A percentile compares a stretch with the other conserved stretches of the same genome.
phyloP scores from a whole-genome alignment of 2,113 vertebrate genomes.

The Typhlomys cinereus region DNA sequence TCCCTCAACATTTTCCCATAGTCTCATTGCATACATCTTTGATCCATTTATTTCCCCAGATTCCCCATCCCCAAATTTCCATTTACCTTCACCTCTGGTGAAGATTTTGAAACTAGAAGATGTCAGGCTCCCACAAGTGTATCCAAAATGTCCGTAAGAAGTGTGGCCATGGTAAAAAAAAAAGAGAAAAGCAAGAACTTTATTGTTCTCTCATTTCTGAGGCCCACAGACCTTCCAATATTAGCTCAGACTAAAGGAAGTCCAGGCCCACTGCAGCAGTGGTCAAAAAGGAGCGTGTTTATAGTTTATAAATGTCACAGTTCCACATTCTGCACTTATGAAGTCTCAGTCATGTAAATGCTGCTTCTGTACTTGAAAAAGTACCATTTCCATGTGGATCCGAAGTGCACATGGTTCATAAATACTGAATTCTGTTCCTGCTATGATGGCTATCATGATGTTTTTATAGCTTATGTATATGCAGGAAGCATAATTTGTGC shows the following conservation, averaged over 20 bases:
- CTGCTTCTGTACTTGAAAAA: slow-evolving; percentile 51
- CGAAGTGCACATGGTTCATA: slow-evolving; percentile 48
- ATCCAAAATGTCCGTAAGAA: background rate
- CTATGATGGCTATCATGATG: slow-evolving; percentile 4
- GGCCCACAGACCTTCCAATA: slow-evolving; percentile 14
- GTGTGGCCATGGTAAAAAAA: background rate
- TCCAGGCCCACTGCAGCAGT: background rate
- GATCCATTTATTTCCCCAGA: background rate
- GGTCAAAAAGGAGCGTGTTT: slow-evolving; percentile 44
- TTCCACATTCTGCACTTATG: slow-evolving; percentile 41
- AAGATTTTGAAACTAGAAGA: background rate
- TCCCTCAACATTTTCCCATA: background rate
- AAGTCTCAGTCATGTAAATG: slow-evolving; percentile 49
- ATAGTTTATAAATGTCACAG: slow-evolving; percentile 52
- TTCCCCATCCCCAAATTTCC: background rate
- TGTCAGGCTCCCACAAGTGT: background rate
- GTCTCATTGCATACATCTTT: background rate
- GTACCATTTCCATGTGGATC: slow-evolving; percentile 44
- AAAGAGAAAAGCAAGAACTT: background rate
- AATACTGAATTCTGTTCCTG: slow-evolving; percentile 2
- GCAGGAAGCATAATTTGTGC: slow-evolving; percentile 45
- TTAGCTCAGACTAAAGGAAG: slow-evolving; percentile 9
- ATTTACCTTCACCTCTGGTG: background rate
- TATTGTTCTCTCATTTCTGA: slow-evolving; percentile 30
- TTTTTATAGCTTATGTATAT: slow-evolving; percentile 60